Percentiles rank a stretch among this genome's conserved stretches.
Evolutionary conservation across 1,140 invertebrate species (phyloP).

Genomic region (Drosophila dunni): DNA sequence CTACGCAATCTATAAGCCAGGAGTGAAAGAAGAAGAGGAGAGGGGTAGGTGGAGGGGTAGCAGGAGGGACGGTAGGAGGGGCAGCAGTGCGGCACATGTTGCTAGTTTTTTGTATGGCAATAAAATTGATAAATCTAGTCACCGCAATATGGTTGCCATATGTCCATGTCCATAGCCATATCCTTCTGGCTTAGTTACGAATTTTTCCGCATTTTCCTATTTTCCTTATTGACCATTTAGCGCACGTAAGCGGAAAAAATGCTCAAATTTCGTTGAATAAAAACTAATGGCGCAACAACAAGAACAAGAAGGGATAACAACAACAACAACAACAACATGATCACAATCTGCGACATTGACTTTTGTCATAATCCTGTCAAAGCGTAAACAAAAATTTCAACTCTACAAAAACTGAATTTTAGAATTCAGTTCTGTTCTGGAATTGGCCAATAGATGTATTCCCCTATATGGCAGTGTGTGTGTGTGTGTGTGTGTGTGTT

Average conservation of each 20-base stretch:
- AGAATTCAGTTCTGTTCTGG: constrained; percentile 9
- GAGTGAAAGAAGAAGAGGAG: too few relatives aligned
- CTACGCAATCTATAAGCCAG: constrained; percentile 56
- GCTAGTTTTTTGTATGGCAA: constrained; percentile 59
- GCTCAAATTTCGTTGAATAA: constrained; percentile 70
- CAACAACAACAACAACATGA: neutral
- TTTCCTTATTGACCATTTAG: constrained; percentile 79
- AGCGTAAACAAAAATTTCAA: constrained; percentile 80
- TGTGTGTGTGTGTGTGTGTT: constrained; percentile 1
- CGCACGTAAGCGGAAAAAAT: constrained; percentile 74
- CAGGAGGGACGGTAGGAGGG: too few relatives aligned
- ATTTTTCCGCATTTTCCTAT: constrained; percentile 43
- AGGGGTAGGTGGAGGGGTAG: neutral
- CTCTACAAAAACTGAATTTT: constrained; percentile 33
- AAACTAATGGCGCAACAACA: constrained; percentile 66
- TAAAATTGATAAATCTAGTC: constrained; percentile 80
- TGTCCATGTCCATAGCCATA: constrained; percentile 39
- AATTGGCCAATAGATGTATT: constrained; percentile 29
- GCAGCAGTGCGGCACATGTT: constrained; percentile 52
- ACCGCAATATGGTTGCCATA: constrained; percentile 68
- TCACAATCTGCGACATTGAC: constrained; percentile 57
- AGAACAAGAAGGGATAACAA: neutral
- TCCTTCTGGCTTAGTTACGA: constrained; percentile 69
- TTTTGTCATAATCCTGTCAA: constrained; percentile 78
- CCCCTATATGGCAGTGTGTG: neutral